A percentile compares a stretch with the other conserved stretches of the same genome.
Evolutionary conservation across 2,888 invertebrate species (phyloP).

Genomic region (Tetheella fluctuosa): DNA sequence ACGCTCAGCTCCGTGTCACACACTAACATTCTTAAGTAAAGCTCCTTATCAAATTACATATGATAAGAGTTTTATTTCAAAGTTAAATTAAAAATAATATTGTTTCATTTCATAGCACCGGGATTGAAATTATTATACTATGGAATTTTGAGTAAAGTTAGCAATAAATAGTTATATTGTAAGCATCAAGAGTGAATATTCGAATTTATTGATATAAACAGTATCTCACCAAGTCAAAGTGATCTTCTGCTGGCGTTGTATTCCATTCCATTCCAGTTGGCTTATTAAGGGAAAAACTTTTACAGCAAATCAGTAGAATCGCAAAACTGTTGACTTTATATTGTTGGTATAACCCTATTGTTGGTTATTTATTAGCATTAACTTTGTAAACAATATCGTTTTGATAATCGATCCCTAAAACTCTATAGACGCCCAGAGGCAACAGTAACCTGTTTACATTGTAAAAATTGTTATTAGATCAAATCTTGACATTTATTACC

Average conservation of each 20-base stretch:
- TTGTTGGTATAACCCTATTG: conserved; percentile 38
- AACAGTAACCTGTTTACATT: neutral
- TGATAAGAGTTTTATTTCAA: conserved; percentile 36
- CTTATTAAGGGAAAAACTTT: conserved; percentile 12
- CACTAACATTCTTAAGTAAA: conserved; percentile 58
- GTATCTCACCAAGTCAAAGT: neutral
- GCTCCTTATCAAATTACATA: conserved; percentile 55
- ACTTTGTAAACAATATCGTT: conserved; percentile 37
- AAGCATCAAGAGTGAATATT: too few species aligned
- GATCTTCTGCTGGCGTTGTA: neutral
- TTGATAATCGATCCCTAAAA: conserved; percentile 18
- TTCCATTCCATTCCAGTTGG: neutral
- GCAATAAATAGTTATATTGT: too few species aligned
- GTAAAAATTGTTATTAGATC: neutral
- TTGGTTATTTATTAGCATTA: conserved; percentile 44
- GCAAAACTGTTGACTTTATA: conserved; percentile 19
- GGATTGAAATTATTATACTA: neutral
- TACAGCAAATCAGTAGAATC: conserved; percentile 10
- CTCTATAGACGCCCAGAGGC: neutral
- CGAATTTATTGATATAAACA: neutral
- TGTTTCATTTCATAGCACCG: neutral
- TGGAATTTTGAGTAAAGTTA: too few species aligned
- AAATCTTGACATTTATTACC: too few species aligned
- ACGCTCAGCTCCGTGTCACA: conserved; percentile 57
- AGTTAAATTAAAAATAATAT: conserved; percentile 10